Conservation (phyloP, 2,797 vertebrate genomes). For the Picus viridis region DNA sequence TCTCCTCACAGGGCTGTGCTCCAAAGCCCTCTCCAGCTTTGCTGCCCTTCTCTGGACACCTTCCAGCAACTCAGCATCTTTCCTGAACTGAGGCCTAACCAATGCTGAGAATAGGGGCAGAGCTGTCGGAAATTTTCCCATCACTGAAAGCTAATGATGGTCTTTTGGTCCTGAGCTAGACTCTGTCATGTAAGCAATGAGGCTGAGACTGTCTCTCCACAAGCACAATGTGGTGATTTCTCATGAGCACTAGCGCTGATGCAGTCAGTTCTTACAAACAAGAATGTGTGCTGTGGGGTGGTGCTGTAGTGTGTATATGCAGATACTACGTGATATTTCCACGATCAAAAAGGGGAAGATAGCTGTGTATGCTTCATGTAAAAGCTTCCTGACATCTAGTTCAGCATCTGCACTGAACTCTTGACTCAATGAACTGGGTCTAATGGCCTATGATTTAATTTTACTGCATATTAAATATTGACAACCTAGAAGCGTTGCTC, state of each 20-base stretch:
- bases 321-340: not conserved
- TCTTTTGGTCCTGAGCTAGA: not conserved
- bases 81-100: no score
- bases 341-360: not conserved
- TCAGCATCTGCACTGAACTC: not conserved
- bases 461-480: constrained; percentile 56
- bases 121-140: not conserved
- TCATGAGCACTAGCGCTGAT: not conserved
- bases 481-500: constrained; percentile 3
- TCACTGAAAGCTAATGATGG: not conserved
- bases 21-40: no score
- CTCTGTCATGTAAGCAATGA: not conserved
- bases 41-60: no score
- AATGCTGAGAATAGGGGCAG: no score
- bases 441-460: constrained; percentile 38
- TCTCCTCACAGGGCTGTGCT: no score
- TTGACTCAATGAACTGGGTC: not conserved
- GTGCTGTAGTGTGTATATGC: not conserved
- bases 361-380: not conserved
- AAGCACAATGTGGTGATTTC: not conserved
- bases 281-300: not conserved
- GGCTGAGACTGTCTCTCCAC: not conserved
- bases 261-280: not conserved
- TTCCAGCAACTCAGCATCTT: no score
- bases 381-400: not conserved